These are phyloP conservation scores for Emydoidea blandingii DNA, from an alignment of 2,797 vertebrate genomes.

Conservation along the genomic window DNA sequence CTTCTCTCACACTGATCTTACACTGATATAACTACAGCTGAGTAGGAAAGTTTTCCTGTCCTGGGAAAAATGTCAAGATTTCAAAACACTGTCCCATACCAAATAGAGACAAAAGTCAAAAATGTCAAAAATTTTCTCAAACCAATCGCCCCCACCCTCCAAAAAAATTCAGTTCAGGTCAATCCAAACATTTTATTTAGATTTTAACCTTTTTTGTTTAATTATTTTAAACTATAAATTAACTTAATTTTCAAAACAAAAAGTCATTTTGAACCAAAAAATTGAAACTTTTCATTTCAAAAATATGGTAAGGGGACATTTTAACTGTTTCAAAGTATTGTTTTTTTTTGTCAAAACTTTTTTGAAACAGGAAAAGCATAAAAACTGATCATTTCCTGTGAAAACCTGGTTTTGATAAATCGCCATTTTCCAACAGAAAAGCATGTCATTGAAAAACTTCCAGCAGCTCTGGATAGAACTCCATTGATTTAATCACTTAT, in stretches of 20 bases:
- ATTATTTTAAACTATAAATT: not conserved
- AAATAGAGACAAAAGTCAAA: not conserved
- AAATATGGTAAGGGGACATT: not conserved
- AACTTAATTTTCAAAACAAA: not conserved
- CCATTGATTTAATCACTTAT: not conserved
- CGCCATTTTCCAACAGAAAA: not conserved
- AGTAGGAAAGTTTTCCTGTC: not conserved
- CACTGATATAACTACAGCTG: not conserved
- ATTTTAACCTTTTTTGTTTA: not conserved
- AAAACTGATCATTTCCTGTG: not conserved
- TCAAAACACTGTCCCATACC: not conserved
- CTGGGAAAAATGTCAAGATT: not conserved
- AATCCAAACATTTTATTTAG: not conserved
- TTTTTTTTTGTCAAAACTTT: not conserved
- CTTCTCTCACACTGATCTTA: not conserved
- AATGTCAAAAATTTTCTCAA: not conserved
- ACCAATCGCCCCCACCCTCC: not conserved
- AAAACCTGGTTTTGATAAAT: not conserved
- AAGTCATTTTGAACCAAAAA: not conserved
- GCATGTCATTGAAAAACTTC: not conserved
- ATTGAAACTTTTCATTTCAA: not conserved
- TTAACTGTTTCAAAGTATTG: not conserved
- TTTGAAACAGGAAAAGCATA: not conserved
- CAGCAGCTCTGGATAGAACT: not conserved
- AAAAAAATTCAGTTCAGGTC: not conserved